Evolutionary conservation across 2,888 invertebrate genomes (phyloP), one percentile per base, ranked within the genome.

Genomic region (Drosophila bunnanda): DNA sequence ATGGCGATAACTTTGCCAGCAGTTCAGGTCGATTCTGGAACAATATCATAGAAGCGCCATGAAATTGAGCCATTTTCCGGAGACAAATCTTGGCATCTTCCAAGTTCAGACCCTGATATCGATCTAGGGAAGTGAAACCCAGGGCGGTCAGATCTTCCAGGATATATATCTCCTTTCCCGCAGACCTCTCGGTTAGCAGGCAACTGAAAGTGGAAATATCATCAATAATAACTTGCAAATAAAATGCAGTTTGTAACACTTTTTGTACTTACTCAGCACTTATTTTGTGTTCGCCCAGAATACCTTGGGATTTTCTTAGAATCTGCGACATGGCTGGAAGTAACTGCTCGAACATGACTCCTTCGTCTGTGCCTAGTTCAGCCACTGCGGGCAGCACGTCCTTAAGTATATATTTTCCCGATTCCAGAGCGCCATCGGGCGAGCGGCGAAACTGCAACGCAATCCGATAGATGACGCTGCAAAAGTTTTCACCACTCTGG

Each of bases 31-130:
- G 69, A 38, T 86, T 52, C 1, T 77, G 41, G 9, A 61, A n/a
- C 58, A 94, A 78, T 32, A 93, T 91, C 71, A 94, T 93, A 0
- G 94, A 94, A 15, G 93, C 91, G 0, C 93, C 94, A 82, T 94
- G 94, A 79, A 94, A 93, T 77, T 92, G 92, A 0, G 93, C 94
- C 75, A 94, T 79, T 82, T 93, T 89, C 2, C 91, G 90, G 15
- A 94, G 80, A 4, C 94, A 93, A 39, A 93, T 46, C 30, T 91
- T 77, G 46, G 93, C 93, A 69, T 94, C 94, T 1, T 90, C 87
- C 56, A 93, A 81, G 80, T 93, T 93, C 7, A 94, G 89, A 15
- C 94, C 94, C 9, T 85, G 73, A 41, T 91, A 90, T 22, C 94
- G 92, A 80, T 93, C 91, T 0, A 92, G 92, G 90, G 94, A 93